Evolutionary conservation across 2,113 vertebrate species (phyloP), one percentile per base, ranked within the genome.

Genomic region (Psophia crepitans): DNA sequence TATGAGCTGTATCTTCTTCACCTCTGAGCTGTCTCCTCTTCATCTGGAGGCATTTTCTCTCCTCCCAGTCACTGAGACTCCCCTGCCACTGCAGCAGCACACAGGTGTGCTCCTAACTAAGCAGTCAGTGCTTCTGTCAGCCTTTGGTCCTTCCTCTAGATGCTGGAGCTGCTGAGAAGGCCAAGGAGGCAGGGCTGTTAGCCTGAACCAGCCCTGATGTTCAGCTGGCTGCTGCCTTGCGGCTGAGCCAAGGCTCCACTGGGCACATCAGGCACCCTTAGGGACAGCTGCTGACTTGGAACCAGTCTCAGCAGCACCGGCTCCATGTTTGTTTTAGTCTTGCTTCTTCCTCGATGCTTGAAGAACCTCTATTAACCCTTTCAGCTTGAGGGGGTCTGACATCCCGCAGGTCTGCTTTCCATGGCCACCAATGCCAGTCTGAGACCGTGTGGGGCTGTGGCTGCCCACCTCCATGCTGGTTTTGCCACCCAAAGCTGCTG

Each of bases 381-480:
- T 54, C 57, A 65, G 20, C 18, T 4, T 69, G 48, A 30, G 32
- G 63, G 23, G 6, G 33, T 35, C 81, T 69, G 43, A 43, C n/a
- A 65, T 51, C 56, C 37, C 24, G 24, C 1, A 1, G 20, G 4
- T 66, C 64, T 54, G 30, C 39, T 81, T 53, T 75, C 51, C 44
- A 56, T 1, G 5, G 32, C 32, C 53, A 41, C 49, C 39, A 63
- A 46, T 1, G 0, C 11, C 1, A 1, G 8, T 13, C 21, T 53
- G 69, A 76, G 69, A 35, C 57, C n/a, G 4, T 4, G 39, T 6
- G 8, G 51, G 32, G 57, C 33, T 54, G 57, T 60, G 58, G 43
- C 35, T 77, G n/a, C 63, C 35, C 21, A 33, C 10, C 51, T 28
- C 30, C 3, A 0, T 11, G 43, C n/a, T 41, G 30, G n/a, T n/a